These are phyloP conservation scores for Ormyrus pomaceus DNA, from an alignment of 2,888 invertebrate species.

Conservation along the genomic window DNA sequence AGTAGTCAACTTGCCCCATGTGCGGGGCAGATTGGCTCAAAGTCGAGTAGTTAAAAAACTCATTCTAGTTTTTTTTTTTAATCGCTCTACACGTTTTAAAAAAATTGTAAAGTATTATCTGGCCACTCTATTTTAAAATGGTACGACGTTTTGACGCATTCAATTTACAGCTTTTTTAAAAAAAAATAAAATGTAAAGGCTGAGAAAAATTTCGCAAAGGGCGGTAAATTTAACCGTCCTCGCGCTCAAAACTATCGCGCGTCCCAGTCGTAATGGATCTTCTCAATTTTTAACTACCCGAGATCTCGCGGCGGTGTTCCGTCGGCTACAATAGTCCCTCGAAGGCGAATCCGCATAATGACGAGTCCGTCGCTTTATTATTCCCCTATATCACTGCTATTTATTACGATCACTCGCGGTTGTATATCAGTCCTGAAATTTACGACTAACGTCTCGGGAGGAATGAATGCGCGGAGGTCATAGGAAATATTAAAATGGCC, in stretches of 20 bases:
- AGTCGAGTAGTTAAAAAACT: too few species aligned
- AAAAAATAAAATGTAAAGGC: too few species aligned
- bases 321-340: slow-evolving; percentile 17
- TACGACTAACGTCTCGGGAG: slow-evolving; percentile 32
- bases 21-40: too few species aligned
- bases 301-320: neutral
- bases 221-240: neutral
- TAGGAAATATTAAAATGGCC: slow-evolving; percentile 41
- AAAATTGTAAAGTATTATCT: too few species aligned
- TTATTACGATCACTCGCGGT: slow-evolving; percentile 51
- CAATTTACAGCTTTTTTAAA: too few species aligned
- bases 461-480: slow-evolving; percentile 21
- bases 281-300: neutral
- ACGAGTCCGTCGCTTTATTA: slow-evolving; percentile 49
- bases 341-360: slow-evolving; percentile 36
- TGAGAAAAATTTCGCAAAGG: neutral
- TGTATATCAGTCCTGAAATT: slow-evolving; percentile 47
- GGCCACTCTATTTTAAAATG: too few species aligned
- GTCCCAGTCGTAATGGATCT: neutral
- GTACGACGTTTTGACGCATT: too few species aligned
- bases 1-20: too few species aligned
- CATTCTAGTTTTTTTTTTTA: too few species aligned
- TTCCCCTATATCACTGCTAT: slow-evolving; percentile 50
- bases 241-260: slow-evolving; percentile 2
- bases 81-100: too few species aligned